Percentiles rank a stretch among this genome's conserved stretches.
phyloP scores from a whole-genome alignment of 2,888 invertebrate genomes.

The Leuctra nigra region DNA sequence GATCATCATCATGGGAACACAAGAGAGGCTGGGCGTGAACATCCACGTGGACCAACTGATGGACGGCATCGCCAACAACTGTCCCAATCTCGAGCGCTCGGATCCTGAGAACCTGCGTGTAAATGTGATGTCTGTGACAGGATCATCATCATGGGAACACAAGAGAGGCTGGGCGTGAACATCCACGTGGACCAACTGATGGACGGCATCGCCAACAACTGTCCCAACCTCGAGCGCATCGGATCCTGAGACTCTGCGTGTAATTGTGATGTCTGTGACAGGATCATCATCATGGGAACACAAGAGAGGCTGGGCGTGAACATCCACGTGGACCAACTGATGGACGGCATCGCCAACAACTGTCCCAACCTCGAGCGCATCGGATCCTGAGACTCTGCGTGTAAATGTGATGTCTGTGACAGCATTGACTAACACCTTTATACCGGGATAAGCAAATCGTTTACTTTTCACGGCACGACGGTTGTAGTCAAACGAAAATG shows the following conservation, averaged over 20 bases:
- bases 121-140: too few relatives aligned
- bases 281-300: constrained; percentile 96
- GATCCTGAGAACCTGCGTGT: constrained; percentile 97
- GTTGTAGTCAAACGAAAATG: too few relatives aligned
- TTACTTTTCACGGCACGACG: too few relatives aligned
- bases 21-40: constrained; percentile 92
- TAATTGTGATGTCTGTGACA: too few relatives aligned
- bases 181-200: constrained; percentile 97
- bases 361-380: constrained; percentile 83
- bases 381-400: constrained; percentile 97
- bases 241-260: constrained; percentile 98
- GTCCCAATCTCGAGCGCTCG: constrained; percentile 90
- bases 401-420: too few relatives aligned
- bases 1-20: constrained; percentile 95
- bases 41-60: constrained; percentile 97
- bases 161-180: constrained; percentile 92
- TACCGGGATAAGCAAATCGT: too few relatives aligned
- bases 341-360: constrained; percentile 94
- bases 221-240: constrained; percentile 78
- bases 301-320: constrained; percentile 93
- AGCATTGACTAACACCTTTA: too few relatives aligned
- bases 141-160: constrained; percentile 96
- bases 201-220: constrained; percentile 93
- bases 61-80: constrained; percentile 93
- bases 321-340: constrained; percentile 94